Evolutionary conservation across 1,140 invertebrate species (phyloP), one percentile per base, ranked within the genome.

Genomic region (Microvelia longipes): DNA sequence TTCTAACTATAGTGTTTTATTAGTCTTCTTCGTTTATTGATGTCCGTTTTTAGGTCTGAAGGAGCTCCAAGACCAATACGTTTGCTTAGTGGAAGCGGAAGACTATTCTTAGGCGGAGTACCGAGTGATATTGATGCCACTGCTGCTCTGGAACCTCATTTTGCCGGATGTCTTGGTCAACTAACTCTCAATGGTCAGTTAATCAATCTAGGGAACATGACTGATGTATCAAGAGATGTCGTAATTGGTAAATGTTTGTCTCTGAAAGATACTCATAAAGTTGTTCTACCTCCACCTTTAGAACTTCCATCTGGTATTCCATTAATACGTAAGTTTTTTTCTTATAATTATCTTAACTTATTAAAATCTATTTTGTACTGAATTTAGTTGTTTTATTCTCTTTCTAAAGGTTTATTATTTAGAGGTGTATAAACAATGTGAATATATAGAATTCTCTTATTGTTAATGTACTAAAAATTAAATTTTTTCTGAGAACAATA

Each of bases 111-210:
- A 72, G 96, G 94, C 50, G 94, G 93, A 2, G 78, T 93, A 1
- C 90, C 92, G 0, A 78, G 82, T 0, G 80, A 79, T 14, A 85
- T 86, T 67, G 78, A 80, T 19, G 75, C 75, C 11, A 79, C 78
- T 2, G 74, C 75, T n/a, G 79, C 77, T 60, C 77, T 80, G 1
- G 80, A 79, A 13, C 73, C 75, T 50, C 80, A 86, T 0, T 93
- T 94, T 76, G 79, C 83, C 28, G 94, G 94, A 1, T 96, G 93
- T 76, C 87, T 97, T 63, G 90, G 90, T 14, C 93, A 96, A 77
- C 86, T 90, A 0, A 93, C 91, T 0, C 78, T 94, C 1, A 94
- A 95, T 75, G 88, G 89, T 26, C 81, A 81, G 26, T 85, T 93
- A 63, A 83, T 93, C 28, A 93, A 94, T 77, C 91, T 96, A 78